Evolutionary conservation across 2,888 invertebrate species (phyloP), one percentile per base, ranked within the genome.

Genomic region (Drosophila yooni): DNA sequence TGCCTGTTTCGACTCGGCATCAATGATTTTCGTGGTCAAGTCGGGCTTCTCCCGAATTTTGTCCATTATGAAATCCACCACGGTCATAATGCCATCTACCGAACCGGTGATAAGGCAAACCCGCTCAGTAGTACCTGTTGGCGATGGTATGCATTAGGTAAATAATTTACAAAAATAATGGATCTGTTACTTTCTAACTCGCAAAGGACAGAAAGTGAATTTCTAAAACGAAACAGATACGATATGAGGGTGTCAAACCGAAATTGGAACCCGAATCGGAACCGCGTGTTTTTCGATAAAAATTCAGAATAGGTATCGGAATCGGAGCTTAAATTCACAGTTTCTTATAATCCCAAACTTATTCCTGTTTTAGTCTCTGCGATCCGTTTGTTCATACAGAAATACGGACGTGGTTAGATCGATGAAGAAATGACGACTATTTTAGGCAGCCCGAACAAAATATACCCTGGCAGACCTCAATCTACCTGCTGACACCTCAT

Each of bases 41-140:
- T 98, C 98, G 60, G 98, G 98, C 92, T 98, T 98, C 93, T 98
- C 98, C 90, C 97, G 96, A 84, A 98, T 98, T 94, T 98, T 98
- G 91, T 98, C 98, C 96, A 97, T 97, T 90, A 99, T 98, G 93
- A 98, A 98, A 92, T 97, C 97, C 94, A 98, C 94, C 80, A 98
- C 98, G 84, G 96, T 95, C 96, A 98, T 96, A 91, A 98, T 98
- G 89, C 98, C 97, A 63, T 98, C 98, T 70, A 97, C 96, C 72
- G 96, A 97, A 75, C 98, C 98, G 46, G 98, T 98, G 93, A 98
- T 97, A 82, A 98, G 95, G 92, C 98, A 98, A 69, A 99, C 98
- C 79, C 98, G 95, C 94, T 98, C 98, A 79, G 97, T 96, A 85
- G 98, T 99, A 91, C 98, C 98, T 98, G 13, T 1, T 3, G 11